Evolutionary conservation across 2,888 invertebrate species (phyloP).

Genomic region (Spicauda simplicius): DNA sequence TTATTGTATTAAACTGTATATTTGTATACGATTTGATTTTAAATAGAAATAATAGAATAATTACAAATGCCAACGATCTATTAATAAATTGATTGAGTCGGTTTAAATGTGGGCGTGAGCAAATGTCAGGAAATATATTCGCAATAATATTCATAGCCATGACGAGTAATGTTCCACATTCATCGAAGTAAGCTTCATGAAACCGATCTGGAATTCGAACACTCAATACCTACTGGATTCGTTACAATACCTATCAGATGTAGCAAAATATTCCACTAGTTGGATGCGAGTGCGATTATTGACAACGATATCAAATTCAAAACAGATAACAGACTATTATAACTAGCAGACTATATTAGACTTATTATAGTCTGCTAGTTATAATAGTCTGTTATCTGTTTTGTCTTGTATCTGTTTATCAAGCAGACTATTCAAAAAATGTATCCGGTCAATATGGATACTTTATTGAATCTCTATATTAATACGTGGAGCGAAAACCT

Average conservation of each 20-base stretch:
- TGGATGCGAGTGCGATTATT: background rate
- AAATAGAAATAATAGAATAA: too few relatives aligned
- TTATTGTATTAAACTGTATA: too few relatives aligned
- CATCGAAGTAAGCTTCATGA: background rate
- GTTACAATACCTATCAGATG: background rate
- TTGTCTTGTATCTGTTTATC: too few relatives aligned
- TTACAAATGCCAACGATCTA: too few relatives aligned
- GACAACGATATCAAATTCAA: background rate
- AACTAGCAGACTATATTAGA: too few relatives aligned
- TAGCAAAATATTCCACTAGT: background rate
- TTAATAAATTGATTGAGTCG: background rate
- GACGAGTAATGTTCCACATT: background rate
- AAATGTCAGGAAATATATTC: slow-evolving; percentile 1
- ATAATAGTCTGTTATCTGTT: too few relatives aligned
- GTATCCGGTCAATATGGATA: too few relatives aligned
- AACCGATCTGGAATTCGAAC: background rate
- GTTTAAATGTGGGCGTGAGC: background rate
- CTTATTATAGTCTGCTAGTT: too few relatives aligned
- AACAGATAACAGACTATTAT: background rate
- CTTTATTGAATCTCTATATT: too few relatives aligned
- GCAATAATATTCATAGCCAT: background rate
- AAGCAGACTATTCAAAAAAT: too few relatives aligned
- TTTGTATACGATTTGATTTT: too few relatives aligned
- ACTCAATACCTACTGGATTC: background rate
- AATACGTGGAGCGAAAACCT: too few relatives aligned